Evolutionary conservation across 2,797 vertebrate genomes (phyloP).

Genomic region (Sebastes aleutianus): DNA sequence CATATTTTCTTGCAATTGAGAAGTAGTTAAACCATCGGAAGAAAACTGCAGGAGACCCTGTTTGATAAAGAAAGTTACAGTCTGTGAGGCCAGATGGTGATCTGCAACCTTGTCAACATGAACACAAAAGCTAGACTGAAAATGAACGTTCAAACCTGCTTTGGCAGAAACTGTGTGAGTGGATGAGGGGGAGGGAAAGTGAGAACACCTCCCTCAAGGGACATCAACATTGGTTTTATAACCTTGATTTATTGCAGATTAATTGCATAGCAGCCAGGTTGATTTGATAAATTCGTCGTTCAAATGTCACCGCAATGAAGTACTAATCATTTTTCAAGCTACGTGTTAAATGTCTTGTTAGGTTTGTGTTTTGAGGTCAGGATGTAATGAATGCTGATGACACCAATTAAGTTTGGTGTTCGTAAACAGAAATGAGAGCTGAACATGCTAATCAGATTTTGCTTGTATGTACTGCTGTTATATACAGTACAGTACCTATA

Average conservation of each 20-base stretch:
- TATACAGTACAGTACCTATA: no score
- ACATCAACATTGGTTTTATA: slow-evolving; percentile 41
- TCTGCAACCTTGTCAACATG: background rate
- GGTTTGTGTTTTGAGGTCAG: background rate
- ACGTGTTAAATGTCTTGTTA: slow-evolving; percentile 24
- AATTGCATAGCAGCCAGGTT: slow-evolving; percentile 38
- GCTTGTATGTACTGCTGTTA: background rate
- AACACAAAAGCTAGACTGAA: background rate
- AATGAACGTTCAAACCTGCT: slow-evolving; percentile 2
- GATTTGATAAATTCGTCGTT: slow-evolving; percentile 42
- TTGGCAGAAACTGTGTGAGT: slow-evolving; percentile 4
- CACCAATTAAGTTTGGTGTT: slow-evolving; percentile 8
- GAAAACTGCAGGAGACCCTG: no score
- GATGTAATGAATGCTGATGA: slow-evolving; percentile 37
- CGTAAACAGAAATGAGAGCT: background rate
- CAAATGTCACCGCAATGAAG: slow-evolving; percentile 54
- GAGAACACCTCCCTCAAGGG: slow-evolving; percentile 10
- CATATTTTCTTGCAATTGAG: no score
- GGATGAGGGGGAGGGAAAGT: background rate
- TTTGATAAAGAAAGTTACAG: background rate
- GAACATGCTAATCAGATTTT: background rate
- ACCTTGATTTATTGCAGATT: slow-evolving; percentile 37
- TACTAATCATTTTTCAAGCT: slow-evolving; percentile 35
- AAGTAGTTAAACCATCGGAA: no score
- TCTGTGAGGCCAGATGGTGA: slow-evolving; percentile 26